Base-by-base conservation (phyloP, 1,140 invertebrate genomes). In the Drosophila albomicans region DNA sequence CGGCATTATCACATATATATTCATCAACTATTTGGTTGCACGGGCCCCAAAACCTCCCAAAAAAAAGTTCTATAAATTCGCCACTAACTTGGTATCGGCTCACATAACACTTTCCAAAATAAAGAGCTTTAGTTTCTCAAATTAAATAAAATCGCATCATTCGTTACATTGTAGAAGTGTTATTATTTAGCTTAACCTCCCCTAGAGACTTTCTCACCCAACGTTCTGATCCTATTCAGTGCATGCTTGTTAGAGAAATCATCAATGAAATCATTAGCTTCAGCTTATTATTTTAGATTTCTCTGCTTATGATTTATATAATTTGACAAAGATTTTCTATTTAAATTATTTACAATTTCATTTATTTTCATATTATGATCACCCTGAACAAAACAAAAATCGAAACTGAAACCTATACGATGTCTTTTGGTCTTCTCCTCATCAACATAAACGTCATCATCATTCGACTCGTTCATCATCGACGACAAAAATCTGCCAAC, bases 211-310 rank as follows among this genome's bases (percentile, higher is more conserved):
- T 38, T 52, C 32, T 28, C 38, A 43, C 32, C 32, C 35, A 43
- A 32, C 35, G 59, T 6, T 57, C 48, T 59, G 64, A 65, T 65
- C 66, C 45, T 62, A 38, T 38, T 64, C 73, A 61, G 66, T 85
- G 81, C 81, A 84, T 84, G 81, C 77, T 80, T 68, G 68, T 85
- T 84, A 35, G 32, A 10, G 51, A 48, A 43, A 48, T 3, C 35
- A 48, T 3, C 25, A 38, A 58, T 11, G 8, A 41, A 51, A 41
- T 13, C 16, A 62, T 16, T 13, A 69, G 16, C 38, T 38, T 38
- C 0, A 10, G 7, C 6, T 38, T 38, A 10, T 38, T 10, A 3
- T 10, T 10, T 38, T 38, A 10, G 10, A 38, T 38, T 38, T 38
- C 35, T 38, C 16, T 56, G 30, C 48, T 51, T 68, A 30, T 73